Conservation (phyloP, 1,140 invertebrate genomes). For the Globodera ellingtonae region DNA sequence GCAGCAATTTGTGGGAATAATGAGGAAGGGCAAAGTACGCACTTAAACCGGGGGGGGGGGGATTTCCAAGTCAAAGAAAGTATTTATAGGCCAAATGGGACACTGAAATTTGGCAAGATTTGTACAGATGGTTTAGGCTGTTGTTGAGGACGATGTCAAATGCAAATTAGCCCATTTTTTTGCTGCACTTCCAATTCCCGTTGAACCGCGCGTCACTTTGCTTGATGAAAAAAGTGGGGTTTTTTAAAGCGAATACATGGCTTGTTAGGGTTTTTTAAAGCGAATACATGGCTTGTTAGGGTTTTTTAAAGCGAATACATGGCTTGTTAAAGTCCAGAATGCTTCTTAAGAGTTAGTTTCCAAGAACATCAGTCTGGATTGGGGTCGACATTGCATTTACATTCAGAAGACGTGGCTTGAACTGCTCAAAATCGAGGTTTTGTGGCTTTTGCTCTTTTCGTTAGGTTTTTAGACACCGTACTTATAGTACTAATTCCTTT, state of each 20-base stretch:
- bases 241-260: not conserved
- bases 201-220: not conserved
- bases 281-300: too few species aligned
- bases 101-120: too few species aligned
- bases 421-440: conserved; percentile 16
- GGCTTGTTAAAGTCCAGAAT: not conserved
- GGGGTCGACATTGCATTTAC: not conserved
- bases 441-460: not conserved
- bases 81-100: too few species aligned
- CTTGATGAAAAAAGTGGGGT: not conserved
- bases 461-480: not conserved
- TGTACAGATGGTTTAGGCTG: not conserved
- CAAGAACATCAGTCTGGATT: not conserved
- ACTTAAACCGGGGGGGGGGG: too few species aligned
- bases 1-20: not conserved
- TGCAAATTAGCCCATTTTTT: not conserved
- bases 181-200: not conserved
- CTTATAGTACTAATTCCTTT: not conserved
- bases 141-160: not conserved
- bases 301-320: not conserved
- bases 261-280: not conserved
- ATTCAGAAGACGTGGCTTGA: conserved; percentile 17
- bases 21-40: not conserved
- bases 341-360: not conserved
- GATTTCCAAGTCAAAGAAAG: too few species aligned